Evolutionary conservation across 2,113 vertebrate species (phyloP), one percentile per base, ranked within the genome.

Genomic region (Malurus alboscapulatus): DNA sequence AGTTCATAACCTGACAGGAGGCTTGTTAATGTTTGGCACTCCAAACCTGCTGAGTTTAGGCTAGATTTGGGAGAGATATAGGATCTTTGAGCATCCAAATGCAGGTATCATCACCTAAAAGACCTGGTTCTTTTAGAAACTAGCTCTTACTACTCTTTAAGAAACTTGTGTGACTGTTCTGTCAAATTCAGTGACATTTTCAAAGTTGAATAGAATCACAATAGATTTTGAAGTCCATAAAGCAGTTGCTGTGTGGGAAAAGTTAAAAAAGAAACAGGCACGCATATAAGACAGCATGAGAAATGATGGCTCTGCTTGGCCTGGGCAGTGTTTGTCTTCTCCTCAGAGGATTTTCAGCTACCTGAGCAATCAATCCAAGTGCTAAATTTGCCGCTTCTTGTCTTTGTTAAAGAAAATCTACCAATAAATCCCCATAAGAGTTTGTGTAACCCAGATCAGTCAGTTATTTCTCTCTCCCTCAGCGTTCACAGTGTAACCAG

Each of bases 401-500:
- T 65, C 87, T 89, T 87, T 87, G 82, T 91, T 93, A 87, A 83
- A 88, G 87, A 92, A 95, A 96, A 95, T 94, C 92, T 92, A 90
- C 79, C 85, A 57, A 77, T 94, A 94, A 95, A 96, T 94, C 92
- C 96, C 93, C 34, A 2, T 44, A 88, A 90, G 90, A 74, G 53
- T 84, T 67, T 86, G 85, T 77, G 75, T 90, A 96, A 95, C 95
- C 94, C 72, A 96, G 82, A 96, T 95, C 90, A 95, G 93, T 96
- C 96, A 96, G 75, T 93, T 95, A 80, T 86, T 92, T 91, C 79
- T 63, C 76, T 67, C 72, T 80, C 53, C 20, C 84, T 83, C 92
- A 88, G 92, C 59, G 90, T 84, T 95, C 90, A 85, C 0, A 1
- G 82, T 85, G 84, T 75, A 94, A 95, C 82, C 87, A 95, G 90